Evolutionary conservation across 1,140 invertebrate genomes (phyloP), one percentile per base, ranked within the genome.

Genomic region (Drosophila bipectinata): DNA sequence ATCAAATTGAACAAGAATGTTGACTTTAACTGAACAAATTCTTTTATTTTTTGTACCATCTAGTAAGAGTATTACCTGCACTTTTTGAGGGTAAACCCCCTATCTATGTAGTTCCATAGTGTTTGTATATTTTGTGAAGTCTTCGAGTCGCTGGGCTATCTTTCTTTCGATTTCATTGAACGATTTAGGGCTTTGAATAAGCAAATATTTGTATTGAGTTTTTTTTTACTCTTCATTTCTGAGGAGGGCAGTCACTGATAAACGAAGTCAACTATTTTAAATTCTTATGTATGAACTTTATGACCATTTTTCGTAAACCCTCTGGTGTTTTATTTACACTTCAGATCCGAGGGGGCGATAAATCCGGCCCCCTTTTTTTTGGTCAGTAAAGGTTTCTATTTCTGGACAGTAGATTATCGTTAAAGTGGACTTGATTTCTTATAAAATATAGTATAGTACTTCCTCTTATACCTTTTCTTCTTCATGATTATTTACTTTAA

Each of bases 241-340:
- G 30, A 32, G 37, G 52, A 53, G 69, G 60, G 26, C 39, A 61
- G 32, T 55, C 48, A 72, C 30, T 54, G 75, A 83, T 85, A 84
- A 72, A 76, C 60, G 52, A 64, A 30, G 41, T 57, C 28, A 72
- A 81, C 63, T 74, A 85, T 80, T 85, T 79, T 21, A 56, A 74
- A 64, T 74, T 85, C 34, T 73, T 81, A 77, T 85, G 53, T 48
- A 21, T 71, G 53, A 80, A 81, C 66, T 84, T 84, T 85, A 85
- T 81, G 74, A 47, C 63, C 59, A 77, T 81, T 85, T 81, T 73
- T 68, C 5, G 81, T 77, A 69, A 59, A 79, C 41, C 41, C 26
- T 47, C 54, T 10, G 21, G 41, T n/a, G 24, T 57, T 56, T 18
- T 68, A 69, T 69, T 69, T 68, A 69, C 66, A 68, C 63, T 68